Evolutionary conservation across 2,888 invertebrate genomes (phyloP), one percentile per base, ranked within the genome.

Genomic region (Calliphora vomitoria): DNA sequence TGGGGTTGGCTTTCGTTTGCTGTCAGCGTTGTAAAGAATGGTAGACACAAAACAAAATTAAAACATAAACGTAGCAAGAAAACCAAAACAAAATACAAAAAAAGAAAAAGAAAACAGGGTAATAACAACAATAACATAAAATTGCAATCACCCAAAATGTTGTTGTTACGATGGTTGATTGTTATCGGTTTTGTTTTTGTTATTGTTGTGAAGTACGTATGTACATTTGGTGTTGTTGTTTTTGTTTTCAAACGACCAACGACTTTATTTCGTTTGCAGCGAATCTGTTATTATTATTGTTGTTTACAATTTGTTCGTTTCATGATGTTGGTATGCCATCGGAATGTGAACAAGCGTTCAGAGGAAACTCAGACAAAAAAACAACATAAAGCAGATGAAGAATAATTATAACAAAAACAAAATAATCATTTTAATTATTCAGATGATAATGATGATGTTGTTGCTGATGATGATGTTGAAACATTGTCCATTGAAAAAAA

Each of bases 331-430:
- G 84, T 60, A 87, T 87, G 75, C 71, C 76, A 87, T 83, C 35
- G 87, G 80, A 87, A 87, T 87, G 87, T 83, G 87, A 83, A 84
- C 87, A 87, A 81, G 58, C 83, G 38, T 64, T 83, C 60, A 87
- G 31, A 83, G 83, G 71, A 87, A 87, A 83, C 71, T 58, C 71
- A 87, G 71, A 80, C 83, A 87, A 87, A 87, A 87, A 80, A 83
- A 80, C 83, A 86, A 79, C 53, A 74, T 18, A 66, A 80, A 41
- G n/a, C 31, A 62, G 62, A 50, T 20, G n/a, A 25, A 25, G 10
- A 82, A 38, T 38, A 85, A 75, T 38, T 41, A 38, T 35, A 75
- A 76, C 35, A 60, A 81, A 38, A 86, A 71, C 55, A 82, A 78
- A 50, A 68, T 35, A 69, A 83, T 25, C 1, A 50, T 50, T 13